phyloP scores from a whole-genome alignment of 1,140 invertebrate genomes.

The Battus philenor region DNA sequence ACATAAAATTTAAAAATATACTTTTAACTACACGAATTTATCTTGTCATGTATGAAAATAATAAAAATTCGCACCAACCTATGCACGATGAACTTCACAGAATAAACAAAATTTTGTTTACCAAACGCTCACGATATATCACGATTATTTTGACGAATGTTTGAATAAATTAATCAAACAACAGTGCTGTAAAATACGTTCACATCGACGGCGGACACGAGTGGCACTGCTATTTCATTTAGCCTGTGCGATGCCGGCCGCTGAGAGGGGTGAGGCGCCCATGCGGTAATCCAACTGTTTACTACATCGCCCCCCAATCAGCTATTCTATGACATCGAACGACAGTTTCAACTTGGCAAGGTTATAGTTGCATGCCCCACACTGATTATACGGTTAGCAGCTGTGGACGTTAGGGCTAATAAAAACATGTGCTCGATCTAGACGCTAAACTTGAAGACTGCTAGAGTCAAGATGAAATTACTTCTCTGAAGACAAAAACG shows the following conservation, averaged over 20 bases:
- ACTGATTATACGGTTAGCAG: constrained; percentile 45
- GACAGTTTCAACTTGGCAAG: constrained; percentile 33
- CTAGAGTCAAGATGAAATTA: constrained; percentile 22
- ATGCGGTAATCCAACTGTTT: constrained; percentile 40
- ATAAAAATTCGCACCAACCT: too few species aligned
- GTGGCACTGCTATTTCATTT: constrained; percentile 43
- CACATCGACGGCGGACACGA: constrained; percentile 32
- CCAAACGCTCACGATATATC: too few species aligned
- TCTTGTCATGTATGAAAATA: too few species aligned
- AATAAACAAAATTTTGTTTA: too few species aligned
- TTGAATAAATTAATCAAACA: not conserved
- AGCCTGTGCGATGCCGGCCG: constrained; percentile 29
- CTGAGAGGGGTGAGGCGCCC: constrained; percentile 41
- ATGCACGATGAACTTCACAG: too few species aligned
- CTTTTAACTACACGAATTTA: too few species aligned
- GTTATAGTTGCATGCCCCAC: constrained; percentile 38
- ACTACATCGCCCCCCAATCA: constrained; percentile 34
- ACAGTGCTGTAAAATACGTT: constrained; percentile 32
- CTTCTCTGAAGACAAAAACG: constrained; percentile 16
- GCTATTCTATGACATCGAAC: constrained; percentile 28
- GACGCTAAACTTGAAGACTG: constrained; percentile 20
- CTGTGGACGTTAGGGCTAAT: constrained; percentile 32
- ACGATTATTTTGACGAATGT: too few species aligned
- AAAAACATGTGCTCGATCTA: constrained; percentile 37
- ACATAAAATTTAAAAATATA: too few species aligned